Evolutionary conservation across 2,113 vertebrate genomes (phyloP).

Genomic region (Probosciger aterrimus): DNA sequence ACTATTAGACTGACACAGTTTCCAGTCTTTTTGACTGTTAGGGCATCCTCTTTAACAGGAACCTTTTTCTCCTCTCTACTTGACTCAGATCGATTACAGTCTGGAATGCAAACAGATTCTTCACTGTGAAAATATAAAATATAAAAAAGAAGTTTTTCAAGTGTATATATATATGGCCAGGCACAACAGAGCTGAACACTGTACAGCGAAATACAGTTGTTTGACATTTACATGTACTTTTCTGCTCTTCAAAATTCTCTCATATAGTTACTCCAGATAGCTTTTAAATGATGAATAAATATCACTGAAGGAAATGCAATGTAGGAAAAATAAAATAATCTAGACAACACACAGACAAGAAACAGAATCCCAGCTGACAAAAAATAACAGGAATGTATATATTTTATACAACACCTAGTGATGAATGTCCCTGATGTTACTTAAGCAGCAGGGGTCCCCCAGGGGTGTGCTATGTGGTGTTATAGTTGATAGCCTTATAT

Average conservation of each 20-base stretch:
- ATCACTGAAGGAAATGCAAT: background rate
- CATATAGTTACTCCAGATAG: background rate
- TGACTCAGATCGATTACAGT: conserved; percentile 58
- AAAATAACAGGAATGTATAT: background rate
- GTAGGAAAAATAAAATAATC: background rate
- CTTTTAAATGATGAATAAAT: conserved; percentile 8
- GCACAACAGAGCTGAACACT: conserved; percentile 20
- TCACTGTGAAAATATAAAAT: conserved; percentile 55
- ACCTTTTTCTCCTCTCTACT: conserved; percentile 59
- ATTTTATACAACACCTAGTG: background rate
- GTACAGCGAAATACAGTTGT: background rate
- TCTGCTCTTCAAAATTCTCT: background rate
- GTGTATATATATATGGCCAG: background rate
- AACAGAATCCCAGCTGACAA: background rate
- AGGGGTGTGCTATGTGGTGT: background rate
- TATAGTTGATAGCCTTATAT: background rate
- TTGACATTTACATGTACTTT: conserved; percentile 19
- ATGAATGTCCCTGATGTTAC: background rate
- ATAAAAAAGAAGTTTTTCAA: conserved; percentile 45
- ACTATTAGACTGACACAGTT: conserved; percentile 49
- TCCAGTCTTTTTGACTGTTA: conserved; percentile 56
- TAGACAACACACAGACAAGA: background rate
- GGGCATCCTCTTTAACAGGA: conserved; percentile 51
- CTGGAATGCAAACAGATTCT: conserved; percentile 62
- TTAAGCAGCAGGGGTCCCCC: background rate